phyloP scores from a whole-genome alignment of 2,113 vertebrate species.

The Tympanuchus pallidicinctus region DNA sequence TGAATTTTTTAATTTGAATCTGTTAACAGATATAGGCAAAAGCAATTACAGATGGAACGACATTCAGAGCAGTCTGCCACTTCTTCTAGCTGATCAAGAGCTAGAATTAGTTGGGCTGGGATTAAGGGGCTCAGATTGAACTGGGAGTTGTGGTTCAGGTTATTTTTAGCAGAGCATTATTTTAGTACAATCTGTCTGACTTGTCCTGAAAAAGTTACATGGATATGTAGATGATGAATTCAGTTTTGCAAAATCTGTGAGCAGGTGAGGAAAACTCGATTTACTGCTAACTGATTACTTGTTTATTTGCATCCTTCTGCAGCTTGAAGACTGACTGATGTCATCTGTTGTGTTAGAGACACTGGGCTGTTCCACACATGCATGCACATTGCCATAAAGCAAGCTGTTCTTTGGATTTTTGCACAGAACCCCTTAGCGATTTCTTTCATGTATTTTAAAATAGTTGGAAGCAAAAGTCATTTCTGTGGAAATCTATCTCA shows the following conservation, averaged over 20 bases:
- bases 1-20: neutral
- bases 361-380: neutral
- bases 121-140: neutral
- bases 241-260: neutral
- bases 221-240: neutral
- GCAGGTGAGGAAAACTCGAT: neutral
- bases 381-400: neutral
- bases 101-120: neutral
- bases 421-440: neutral
- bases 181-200: neutral
- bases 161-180: constrained; percentile 5
- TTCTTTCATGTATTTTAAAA: constrained; percentile 5
- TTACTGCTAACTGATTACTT: neutral
- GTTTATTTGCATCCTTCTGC: neutral
- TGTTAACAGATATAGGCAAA: neutral
- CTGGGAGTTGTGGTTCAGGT: neutral
- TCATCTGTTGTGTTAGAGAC: neutral
- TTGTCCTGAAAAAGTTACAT: neutral
- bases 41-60: neutral
- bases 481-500: neutral
- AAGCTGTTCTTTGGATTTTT: neutral
- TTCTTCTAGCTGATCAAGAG: neutral
- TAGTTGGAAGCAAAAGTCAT: neutral
- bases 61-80: neutral
- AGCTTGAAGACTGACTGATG: neutral